These are phyloP conservation scores for Scopus umbretta DNA, from an alignment of 2,113 vertebrate genomes.

Conservation along the genomic window DNA sequence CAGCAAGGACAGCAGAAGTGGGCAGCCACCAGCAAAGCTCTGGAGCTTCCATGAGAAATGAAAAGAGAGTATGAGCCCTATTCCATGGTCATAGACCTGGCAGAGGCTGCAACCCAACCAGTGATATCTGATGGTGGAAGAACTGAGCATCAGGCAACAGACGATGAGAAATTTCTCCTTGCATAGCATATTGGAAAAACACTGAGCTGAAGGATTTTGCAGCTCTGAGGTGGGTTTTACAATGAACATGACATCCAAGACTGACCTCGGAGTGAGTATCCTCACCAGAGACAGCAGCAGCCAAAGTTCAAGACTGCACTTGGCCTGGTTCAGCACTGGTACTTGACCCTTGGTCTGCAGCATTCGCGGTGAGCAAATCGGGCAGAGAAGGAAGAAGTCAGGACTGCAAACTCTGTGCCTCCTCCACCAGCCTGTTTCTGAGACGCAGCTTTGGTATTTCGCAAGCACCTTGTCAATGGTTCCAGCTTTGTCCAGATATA, in stretches of 20 bases:
- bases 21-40: not conserved
- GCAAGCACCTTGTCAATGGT: rapidly evolving
- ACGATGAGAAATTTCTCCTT: not conserved
- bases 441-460: not conserved
- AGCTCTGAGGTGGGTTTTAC: not conserved
- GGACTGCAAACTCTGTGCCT: rapidly evolving
- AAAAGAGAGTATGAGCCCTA: not conserved
- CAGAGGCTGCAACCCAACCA: not conserved
- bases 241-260: not conserved
- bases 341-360: not conserved
- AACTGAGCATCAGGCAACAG: not conserved
- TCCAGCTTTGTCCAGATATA: not conserved
- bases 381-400: not conserved
- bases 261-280: not conserved
- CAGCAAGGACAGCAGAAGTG: not conserved
- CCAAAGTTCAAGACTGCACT: not conserved
- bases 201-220: not conserved
- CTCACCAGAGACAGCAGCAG: not conserved
- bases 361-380: rapidly evolving
- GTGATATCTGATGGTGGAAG: not conserved
- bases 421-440: not conserved
- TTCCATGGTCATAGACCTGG: too few relatives aligned
- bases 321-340: not conserved
- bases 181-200: rapidly evolving
- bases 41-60: not conserved